Percentiles rank a stretch among this genome's conserved stretches.
Conservation (phyloP, 1,140 invertebrate genomes). For the Whitmania pigra region DNA sequence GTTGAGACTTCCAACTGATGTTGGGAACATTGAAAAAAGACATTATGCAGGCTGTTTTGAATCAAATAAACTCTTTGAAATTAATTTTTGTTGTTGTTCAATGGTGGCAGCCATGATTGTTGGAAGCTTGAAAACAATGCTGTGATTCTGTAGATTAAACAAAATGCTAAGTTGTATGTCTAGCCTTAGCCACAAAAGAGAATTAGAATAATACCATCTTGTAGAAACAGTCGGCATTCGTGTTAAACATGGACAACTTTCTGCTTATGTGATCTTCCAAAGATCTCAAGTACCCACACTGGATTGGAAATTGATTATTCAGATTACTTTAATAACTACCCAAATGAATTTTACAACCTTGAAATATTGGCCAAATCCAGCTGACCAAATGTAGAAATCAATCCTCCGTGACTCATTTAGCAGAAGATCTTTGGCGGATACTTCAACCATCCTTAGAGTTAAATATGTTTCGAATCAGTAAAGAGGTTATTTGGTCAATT, state of each 20-base stretch:
- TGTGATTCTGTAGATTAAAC: background rate
- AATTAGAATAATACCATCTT: background rate
- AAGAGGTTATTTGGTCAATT: background rate
- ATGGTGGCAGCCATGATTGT: background rate
- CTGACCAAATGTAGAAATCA: slow-evolving; percentile 2
- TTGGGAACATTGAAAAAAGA: no score
- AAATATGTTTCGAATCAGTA: background rate
- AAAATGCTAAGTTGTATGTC: background rate
- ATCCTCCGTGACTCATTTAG: background rate
- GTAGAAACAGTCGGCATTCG: background rate
- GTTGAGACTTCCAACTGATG: no score
- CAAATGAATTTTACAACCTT: background rate
- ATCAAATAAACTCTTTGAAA: background rate
- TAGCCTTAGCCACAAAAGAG: no score
- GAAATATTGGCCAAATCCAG: background rate
- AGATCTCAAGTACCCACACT: background rate
- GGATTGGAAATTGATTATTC: background rate
- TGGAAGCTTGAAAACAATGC: background rate
- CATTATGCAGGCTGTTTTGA: no score
- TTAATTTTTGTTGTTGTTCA: background rate
- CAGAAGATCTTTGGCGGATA: background rate
- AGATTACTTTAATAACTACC: background rate
- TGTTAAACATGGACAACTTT: background rate
- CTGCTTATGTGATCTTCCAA: slow-evolving; percentile 12
- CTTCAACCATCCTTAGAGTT: background rate